phyloP scores from a whole-genome alignment of 2,113 vertebrate species.

The Eidolon helvum region DNA sequence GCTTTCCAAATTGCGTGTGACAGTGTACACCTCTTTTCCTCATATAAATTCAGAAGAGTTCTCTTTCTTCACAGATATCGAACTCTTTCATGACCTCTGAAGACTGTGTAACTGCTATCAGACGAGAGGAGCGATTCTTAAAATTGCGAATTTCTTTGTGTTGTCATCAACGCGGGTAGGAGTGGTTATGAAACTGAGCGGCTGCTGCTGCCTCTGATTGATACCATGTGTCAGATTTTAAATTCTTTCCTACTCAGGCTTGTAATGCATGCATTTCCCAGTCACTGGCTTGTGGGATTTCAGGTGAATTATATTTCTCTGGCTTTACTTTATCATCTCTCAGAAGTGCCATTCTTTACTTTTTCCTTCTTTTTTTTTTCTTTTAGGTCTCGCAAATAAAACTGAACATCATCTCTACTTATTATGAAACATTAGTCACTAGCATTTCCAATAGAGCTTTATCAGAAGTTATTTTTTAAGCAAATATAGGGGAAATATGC shows the following conservation, averaged over 20 bases:
- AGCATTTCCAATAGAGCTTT: neutral
- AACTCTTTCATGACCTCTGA: neutral
- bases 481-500: neutral
- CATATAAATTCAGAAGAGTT: neutral
- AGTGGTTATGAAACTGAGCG: constrained; percentile 75
- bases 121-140: neutral
- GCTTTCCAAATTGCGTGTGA: neutral
- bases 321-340: constrained; percentile 29
- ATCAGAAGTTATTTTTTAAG: neutral
- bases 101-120: neutral
- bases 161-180: constrained; percentile 54
- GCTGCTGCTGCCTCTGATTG: constrained; percentile 62
- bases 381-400: neutral
- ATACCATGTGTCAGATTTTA: constrained; percentile 70
- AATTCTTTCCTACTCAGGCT: constrained; percentile 73
- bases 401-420: neutral
- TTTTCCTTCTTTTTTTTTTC: neutral
- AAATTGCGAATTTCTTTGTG: constrained; percentile 59
- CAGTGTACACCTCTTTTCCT: neutral
- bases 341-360: neutral
- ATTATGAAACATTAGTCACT: neutral
- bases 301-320: constrained; percentile 60
- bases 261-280: constrained; percentile 65
- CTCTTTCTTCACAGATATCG: neutral
- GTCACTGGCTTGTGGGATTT: constrained; percentile 30